Percentiles rank a stretch among this genome's conserved stretches.
Conservation (phyloP, 2,113 vertebrate genomes). For the Laterallus jamaicensis region DNA sequence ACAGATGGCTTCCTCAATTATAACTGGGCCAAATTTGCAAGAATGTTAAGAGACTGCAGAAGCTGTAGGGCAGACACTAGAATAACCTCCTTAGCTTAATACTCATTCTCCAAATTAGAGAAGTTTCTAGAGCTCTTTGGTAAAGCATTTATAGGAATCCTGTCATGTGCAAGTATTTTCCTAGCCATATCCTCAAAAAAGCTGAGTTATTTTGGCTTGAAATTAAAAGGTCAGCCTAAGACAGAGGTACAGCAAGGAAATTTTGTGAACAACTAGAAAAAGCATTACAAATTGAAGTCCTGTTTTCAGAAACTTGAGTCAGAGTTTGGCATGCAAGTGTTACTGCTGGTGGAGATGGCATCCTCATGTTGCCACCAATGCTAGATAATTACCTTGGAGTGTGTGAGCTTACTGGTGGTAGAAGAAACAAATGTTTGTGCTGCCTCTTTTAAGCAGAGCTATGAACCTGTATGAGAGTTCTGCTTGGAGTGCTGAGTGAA, state of each 20-base stretch:
- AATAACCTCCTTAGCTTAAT: background rate
- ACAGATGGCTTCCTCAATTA: conserved; percentile 24
- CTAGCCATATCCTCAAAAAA: background rate
- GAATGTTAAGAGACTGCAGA: background rate
- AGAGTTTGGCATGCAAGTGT: background rate
- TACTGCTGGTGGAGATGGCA: background rate
- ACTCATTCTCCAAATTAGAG: background rate
- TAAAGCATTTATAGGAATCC: background rate
- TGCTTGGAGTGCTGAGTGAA: background rate
- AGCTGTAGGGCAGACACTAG: background rate
- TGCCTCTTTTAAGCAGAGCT: background rate
- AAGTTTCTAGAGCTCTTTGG: background rate
- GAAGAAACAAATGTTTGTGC: background rate
- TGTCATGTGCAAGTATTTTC: background rate
- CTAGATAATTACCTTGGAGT: background rate
- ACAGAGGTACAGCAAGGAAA: background rate
- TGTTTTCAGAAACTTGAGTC: background rate
- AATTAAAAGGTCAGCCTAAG: background rate
- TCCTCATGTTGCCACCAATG: background rate
- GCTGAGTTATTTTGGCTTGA: background rate
- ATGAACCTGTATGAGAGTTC: background rate
- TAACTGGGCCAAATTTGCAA: conserved; percentile 13
- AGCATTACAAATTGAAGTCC: background rate
- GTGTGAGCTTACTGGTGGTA: background rate
- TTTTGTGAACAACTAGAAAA: background rate